Base-by-base conservation (phyloP, 1,140 invertebrate species). In the Listronotus oregonensis region DNA sequence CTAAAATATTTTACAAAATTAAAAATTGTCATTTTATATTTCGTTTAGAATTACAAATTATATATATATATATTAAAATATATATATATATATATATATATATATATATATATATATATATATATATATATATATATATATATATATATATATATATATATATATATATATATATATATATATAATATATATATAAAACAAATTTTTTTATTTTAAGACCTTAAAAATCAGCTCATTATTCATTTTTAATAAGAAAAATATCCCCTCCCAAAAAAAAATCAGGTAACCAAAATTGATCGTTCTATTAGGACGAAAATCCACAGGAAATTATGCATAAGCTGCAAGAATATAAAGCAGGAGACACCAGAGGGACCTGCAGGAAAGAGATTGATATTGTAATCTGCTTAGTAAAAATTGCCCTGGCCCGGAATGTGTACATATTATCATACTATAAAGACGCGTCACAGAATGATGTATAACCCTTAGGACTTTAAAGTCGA, bases 361-460 rank as follows among this genome's bases (percentile, higher is more conserved):
- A 34, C 44, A 34, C 17, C 17, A n/a, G 39, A 58, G 63, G 63
- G 63, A 57, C 72, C 72, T 71, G 69, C 68, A 64, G 62, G 68
- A 68, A 61, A 75, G 70, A 77, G 76, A 77, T 77, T 77, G 76
- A 77, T 77, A 76, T 71, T 73, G 76, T 76, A 77, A 77, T 77
- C 76, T 76, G 74, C 76, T 74, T 75, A 72, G 73, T 74, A 77
- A 77, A 77, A 74, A 76, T 76, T 77, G 76, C 72, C 46, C 70
- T 66, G 71, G 65, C 71, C 71, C 70, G 57, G 68, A 73, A 71
- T 76, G 68, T 75, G 73, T 76, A 77, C 76, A 77, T 73, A 77
- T 77, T 77, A 77, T 77, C 76, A 77, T 77, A 75, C 76, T 76
- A 77, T 77, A 76, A 77, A 72, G 73, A 75, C 69, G 71, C 73